Evolutionary conservation across 2,888 invertebrate genomes (phyloP).

Genomic region (Lasioglossum calceatum): DNA sequence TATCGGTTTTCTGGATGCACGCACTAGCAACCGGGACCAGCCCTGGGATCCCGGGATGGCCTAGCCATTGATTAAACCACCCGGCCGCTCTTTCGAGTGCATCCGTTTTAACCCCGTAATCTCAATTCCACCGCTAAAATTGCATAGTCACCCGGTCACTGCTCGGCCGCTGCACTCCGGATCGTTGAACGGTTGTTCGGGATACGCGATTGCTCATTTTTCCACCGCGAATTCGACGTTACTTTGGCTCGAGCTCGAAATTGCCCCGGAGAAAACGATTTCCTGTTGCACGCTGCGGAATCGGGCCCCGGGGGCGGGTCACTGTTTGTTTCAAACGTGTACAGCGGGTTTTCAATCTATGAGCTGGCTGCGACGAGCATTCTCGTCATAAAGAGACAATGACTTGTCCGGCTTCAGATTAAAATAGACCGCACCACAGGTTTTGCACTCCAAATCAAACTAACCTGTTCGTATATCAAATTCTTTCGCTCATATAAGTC

Average conservation of each 20-base stretch:
- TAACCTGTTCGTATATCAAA: too few species aligned
- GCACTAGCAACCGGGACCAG: background rate
- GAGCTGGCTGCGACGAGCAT: background rate
- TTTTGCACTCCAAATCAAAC: too few species aligned
- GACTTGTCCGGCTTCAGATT: background rate
- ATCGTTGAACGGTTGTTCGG: slow-evolving; percentile 4
- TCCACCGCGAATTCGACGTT: background rate
- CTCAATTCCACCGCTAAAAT: slow-evolving; percentile 37
- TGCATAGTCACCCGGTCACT: slow-evolving; percentile 20
- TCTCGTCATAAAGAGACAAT: background rate
- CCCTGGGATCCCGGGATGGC: slow-evolving; percentile 18
- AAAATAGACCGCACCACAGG: too few species aligned
- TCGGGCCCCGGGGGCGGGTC: background rate
- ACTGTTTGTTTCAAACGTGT: background rate
- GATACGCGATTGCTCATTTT: background rate
- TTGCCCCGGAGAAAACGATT: background rate
- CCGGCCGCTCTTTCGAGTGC: slow-evolving; percentile 36
- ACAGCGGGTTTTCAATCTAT: background rate
- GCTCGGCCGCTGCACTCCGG: background rate
- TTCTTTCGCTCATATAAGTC: too few species aligned
- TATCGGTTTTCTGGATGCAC: slow-evolving; percentile 37
- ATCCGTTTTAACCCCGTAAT: slow-evolving; percentile 52
- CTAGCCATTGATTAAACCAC: slow-evolving; percentile 49
- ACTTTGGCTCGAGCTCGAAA: background rate
- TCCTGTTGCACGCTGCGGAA: background rate